Percentiles rank a stretch among this genome's conserved stretches.
Evolutionary conservation across 2,113 vertebrate genomes (phyloP).

Genomic region (Pionites leucogaster): DNA sequence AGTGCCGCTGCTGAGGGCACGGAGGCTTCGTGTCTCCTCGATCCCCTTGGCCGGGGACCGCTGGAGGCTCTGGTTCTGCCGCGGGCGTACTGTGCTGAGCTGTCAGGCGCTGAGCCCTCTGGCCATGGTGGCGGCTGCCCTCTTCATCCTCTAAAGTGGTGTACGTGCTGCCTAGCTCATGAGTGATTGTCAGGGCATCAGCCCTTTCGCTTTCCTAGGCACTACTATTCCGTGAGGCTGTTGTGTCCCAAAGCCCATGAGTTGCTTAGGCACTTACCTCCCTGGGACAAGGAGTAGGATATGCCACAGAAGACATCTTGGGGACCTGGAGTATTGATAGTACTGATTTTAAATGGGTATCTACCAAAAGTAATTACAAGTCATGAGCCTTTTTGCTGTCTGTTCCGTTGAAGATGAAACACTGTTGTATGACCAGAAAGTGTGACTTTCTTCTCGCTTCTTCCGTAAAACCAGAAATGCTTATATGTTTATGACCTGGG

Average conservation of each 20-base stretch:
- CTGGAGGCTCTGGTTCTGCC: neutral
- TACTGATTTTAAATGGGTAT: no score
- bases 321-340: neutral
- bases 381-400: neutral
- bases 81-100: fast-evolving
- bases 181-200: fast-evolving
- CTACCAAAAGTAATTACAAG: neutral
- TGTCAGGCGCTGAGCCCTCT: fast-evolving
- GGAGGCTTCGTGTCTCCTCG: fast-evolving
- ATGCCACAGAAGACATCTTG: neutral
- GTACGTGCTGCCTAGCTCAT: fast-evolving
- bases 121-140: fast-evolving
- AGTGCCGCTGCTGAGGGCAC: neutral
- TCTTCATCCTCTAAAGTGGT: fast-evolving
- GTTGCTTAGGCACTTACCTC: fast-evolving
- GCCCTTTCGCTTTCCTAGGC: fast-evolving
- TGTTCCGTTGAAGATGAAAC: neutral
- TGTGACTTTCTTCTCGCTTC: neutral
- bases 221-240: no score
- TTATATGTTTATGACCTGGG: neutral
- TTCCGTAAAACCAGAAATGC: neutral
- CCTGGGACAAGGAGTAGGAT: fast-evolving
- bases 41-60: fast-evolving
- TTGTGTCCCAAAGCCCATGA: fast-evolving
- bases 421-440: neutral